These are phyloP conservation scores for Drosophila yooni DNA, from an alignment of 2,888 invertebrate species.

Conservation along the genomic window DNA sequence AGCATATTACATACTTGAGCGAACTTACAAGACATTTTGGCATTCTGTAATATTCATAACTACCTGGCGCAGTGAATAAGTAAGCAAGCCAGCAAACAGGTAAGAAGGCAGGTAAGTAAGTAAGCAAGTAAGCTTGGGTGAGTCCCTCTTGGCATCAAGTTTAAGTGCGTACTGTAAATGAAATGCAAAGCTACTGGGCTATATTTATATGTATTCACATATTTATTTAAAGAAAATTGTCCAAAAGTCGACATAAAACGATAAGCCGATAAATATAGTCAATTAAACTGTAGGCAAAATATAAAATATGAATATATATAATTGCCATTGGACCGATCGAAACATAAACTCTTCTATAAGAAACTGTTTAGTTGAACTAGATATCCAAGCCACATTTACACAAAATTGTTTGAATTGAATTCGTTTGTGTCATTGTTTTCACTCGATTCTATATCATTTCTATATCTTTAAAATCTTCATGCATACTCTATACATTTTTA, in stretches of 20 bases:
- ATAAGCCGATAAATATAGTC: not conserved
- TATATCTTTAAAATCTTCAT: not conserved
- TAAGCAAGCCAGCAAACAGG: constrained; percentile 16
- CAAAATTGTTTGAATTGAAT: not conserved
- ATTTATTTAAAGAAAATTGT: constrained; percentile 16
- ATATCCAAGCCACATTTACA: not conserved
- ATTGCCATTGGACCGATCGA: not conserved
- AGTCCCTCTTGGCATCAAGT: constrained; percentile 9
- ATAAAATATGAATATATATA: not conserved
- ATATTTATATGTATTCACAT: constrained; percentile 13
- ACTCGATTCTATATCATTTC: not conserved
- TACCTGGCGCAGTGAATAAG: constrained; percentile 59
- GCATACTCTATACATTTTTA: not conserved
- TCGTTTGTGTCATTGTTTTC: not conserved
- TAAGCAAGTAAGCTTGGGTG: not conserved
- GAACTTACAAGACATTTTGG: constrained; percentile 74
- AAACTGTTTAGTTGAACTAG: not conserved
- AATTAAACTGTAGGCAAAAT: not conserved
- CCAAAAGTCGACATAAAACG: not conserved
- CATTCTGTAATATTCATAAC: constrained; percentile 76
- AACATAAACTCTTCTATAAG: not conserved
- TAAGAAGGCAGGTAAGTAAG: not conserved
- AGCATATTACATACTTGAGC: constrained; percentile 72
- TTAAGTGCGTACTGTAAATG: constrained; percentile 25
- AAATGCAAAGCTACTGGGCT: constrained; percentile 3